phyloP scores from a whole-genome alignment of 2,888 invertebrate species.

The Trypoxylon attenuatum region DNA sequence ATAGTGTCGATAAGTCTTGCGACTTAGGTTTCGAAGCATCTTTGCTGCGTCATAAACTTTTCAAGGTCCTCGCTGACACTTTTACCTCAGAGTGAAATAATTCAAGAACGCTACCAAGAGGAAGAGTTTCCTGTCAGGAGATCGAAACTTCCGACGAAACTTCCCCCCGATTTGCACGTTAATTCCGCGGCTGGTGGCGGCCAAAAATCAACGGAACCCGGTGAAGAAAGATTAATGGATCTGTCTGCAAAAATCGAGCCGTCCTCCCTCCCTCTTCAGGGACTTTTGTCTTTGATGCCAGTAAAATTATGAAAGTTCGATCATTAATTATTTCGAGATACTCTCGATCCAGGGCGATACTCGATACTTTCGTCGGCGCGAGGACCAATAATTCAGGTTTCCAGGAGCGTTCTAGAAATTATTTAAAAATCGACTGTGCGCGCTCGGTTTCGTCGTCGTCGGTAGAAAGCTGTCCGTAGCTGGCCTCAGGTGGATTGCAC shows the following conservation, averaged over 20 bases:
- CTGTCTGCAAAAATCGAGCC: conserved; percentile 8
- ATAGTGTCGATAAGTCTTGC: no score
- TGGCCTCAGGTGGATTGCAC: conserved; percentile 60
- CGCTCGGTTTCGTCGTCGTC: conserved; percentile 2
- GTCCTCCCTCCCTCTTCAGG: neutral
- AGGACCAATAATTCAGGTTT: conserved; percentile 39
- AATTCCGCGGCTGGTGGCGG: neutral
- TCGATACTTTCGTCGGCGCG: conserved; percentile 38
- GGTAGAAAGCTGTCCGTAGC: conserved; percentile 14
- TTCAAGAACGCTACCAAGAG: neutral
- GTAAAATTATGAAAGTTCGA: conserved; percentile 45
- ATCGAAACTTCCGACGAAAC: neutral
- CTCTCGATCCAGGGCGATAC: conserved; percentile 25
- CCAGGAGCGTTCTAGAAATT: conserved; percentile 24
- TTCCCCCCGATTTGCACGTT: neutral
- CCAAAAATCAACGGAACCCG: conserved; percentile 7
- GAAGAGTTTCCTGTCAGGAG: neutral
- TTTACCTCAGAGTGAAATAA: no score
- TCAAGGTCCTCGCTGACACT: no score
- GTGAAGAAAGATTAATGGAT: conserved; percentile 48
- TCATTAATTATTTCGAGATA: conserved; percentile 50
- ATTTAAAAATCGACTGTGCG: conserved; percentile 42
- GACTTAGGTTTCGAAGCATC: no score
- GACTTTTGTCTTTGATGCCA: conserved; percentile 28
- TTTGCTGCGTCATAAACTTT: no score